A percentile compares a stretch with the other conserved stretches of the same genome.
These are phyloP conservation scores for Rhagonycha fulva DNA, from an alignment of 2,888 invertebrate genomes.

Conservation along the genomic window DNA sequence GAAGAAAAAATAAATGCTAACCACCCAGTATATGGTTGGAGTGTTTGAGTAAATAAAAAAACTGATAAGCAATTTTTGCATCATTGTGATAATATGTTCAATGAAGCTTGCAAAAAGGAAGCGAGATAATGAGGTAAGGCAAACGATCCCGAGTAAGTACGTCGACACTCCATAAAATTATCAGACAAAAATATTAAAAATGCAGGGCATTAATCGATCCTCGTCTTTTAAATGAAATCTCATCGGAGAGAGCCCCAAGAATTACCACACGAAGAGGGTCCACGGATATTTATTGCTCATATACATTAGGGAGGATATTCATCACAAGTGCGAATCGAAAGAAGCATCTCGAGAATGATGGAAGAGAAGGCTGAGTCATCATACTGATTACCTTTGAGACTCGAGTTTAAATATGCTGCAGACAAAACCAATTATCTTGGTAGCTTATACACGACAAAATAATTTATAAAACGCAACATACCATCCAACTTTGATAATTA, in stretches of 20 bases:
- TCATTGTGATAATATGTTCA: constrained; percentile 39
- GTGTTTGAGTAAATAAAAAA: background rate
- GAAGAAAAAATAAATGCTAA: constrained; percentile 3
- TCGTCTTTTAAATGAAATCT: constrained; percentile 49
- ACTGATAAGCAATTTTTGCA: background rate
- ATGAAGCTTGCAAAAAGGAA: constrained; percentile 29
- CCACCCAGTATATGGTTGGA: background rate
- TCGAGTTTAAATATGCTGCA: constrained; percentile 1
- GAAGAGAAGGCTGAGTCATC: constrained; percentile 25
- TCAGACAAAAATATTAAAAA: constrained; percentile 46
- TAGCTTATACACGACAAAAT: background rate
- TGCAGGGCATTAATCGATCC: constrained; percentile 49
- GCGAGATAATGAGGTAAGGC: constrained; percentile 41
- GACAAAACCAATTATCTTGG: constrained; percentile 6
- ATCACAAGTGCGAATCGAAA: constrained; percentile 43
- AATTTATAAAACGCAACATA: background rate
- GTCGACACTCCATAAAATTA: constrained; percentile 51
- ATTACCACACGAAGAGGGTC: constrained; percentile 34
- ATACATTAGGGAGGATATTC: constrained; percentile 51
- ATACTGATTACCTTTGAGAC: constrained; percentile 27
- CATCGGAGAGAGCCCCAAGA: constrained; percentile 24
- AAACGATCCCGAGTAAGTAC: constrained; percentile 43
- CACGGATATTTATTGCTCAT: constrained; percentile 49
- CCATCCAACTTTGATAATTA: constrained; percentile 7
- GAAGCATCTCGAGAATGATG: constrained; percentile 37